Conservation (phyloP, 2,888 invertebrate genomes). For the Phlogophora meticulosa region DNA sequence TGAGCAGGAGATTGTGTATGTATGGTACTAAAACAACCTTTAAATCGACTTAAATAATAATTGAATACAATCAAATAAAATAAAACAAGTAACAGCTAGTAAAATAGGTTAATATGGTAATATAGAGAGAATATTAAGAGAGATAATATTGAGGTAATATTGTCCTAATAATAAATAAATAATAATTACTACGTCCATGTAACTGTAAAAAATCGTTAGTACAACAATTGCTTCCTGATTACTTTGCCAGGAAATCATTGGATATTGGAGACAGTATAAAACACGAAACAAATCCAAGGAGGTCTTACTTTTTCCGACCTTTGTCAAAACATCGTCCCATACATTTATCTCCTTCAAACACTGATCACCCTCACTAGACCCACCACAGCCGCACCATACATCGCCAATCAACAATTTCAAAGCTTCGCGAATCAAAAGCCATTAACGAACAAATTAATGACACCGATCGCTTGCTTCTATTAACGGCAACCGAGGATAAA, state of each 20-base stretch:
- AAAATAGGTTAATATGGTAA: too few relatives aligned
- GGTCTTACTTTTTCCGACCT: background rate
- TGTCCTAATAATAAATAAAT: too few relatives aligned
- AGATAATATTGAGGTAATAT: too few relatives aligned
- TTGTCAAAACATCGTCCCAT: background rate
- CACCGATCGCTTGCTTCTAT: constrained; percentile 70
- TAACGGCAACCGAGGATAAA: constrained; percentile 66
- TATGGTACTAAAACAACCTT: too few relatives aligned
- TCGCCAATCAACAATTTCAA: constrained; percentile 40
- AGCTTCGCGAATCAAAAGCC: constrained; percentile 55
- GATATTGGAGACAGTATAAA: background rate
- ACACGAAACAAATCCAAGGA: background rate
- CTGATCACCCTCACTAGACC: background rate
- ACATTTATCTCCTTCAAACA: background rate
- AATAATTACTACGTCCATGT: too few relatives aligned
- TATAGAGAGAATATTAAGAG: too few relatives aligned
- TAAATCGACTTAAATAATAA: too few relatives aligned
- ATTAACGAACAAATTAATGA: constrained; percentile 75
- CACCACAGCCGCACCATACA: background rate
- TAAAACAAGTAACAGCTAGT: too few relatives aligned
- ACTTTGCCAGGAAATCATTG: background rate
- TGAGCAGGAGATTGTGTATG: too few relatives aligned
- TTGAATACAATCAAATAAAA: too few relatives aligned
- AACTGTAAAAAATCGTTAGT: too few relatives aligned
- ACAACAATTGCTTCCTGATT: background rate